Conservation (phyloP, 2,888 invertebrate genomes). For the Dryobota labecula region DNA sequence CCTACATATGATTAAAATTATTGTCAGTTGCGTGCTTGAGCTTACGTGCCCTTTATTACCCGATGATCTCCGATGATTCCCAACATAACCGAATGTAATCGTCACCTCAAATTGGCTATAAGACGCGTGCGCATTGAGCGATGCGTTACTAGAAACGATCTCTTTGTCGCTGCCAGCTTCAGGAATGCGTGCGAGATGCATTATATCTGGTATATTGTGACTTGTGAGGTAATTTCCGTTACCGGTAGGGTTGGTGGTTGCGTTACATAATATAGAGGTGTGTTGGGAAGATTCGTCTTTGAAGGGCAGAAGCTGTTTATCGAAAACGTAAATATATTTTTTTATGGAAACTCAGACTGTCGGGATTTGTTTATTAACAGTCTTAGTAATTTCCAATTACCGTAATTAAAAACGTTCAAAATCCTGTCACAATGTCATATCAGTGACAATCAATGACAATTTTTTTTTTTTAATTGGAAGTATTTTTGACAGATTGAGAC, state of each 20-base stretch:
- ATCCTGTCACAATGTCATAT: no score
- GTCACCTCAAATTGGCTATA: slow-evolving; percentile 66
- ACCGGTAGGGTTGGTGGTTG: slow-evolving; percentile 37
- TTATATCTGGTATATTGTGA: slow-evolving; percentile 65
- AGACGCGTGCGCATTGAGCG: slow-evolving; percentile 57
- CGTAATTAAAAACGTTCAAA: no score
- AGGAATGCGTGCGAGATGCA: slow-evolving; percentile 69
- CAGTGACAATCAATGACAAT: no score
- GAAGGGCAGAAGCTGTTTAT: not conserved
- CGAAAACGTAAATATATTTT: not conserved
- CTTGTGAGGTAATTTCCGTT: slow-evolving; percentile 62
- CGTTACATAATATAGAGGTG: not conserved
- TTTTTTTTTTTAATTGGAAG: no score
- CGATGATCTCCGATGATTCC: slow-evolving; percentile 49
- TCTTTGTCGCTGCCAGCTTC: slow-evolving; percentile 60
- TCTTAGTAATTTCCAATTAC: no score
- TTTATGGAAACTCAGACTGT: no score
- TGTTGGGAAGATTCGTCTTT: not conserved
- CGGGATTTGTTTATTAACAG: not conserved
- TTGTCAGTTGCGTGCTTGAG: slow-evolving; percentile 28
- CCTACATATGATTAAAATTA: slow-evolving; percentile 1
- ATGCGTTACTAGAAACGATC: slow-evolving; percentile 61
- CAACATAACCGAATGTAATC: slow-evolving; percentile 61
- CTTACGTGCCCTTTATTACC: slow-evolving; percentile 56
- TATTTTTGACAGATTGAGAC: no score